phyloP scores from a whole-genome alignment of 2,113 vertebrate species.

The Sphaerodactylus townsendi region DNA sequence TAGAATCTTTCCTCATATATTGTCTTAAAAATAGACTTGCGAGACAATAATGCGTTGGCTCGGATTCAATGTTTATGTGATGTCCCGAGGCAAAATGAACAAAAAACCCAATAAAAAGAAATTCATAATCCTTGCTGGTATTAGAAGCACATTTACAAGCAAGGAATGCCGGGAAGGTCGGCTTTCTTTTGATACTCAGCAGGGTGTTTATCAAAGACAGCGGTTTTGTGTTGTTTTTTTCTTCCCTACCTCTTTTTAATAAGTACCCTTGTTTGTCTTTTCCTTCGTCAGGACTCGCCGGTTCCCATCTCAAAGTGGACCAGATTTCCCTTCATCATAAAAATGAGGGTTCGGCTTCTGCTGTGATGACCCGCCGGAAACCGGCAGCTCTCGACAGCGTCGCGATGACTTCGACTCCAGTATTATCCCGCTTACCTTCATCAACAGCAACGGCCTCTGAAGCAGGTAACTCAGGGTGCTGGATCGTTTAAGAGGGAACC shows the following conservation, averaged over 20 bases:
- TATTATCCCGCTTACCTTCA: slow-evolving; percentile 78
- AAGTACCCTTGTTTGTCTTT: slow-evolving; percentile 30
- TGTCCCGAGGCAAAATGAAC: not conserved
- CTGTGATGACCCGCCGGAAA: slow-evolving; percentile 79
- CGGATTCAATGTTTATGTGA: not conserved
- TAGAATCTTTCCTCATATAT: not conserved
- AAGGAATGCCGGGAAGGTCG: accelerated
- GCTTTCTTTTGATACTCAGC: not conserved
- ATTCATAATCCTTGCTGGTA: not conserved
- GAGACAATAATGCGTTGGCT: not conserved
- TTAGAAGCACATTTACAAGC: not conserved
- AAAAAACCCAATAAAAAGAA: not conserved
- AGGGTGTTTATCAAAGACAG: not conserved
- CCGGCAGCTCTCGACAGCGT: slow-evolving; percentile 71
- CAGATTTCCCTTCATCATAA: slow-evolving; percentile 74
- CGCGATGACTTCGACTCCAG: slow-evolving; percentile 63
- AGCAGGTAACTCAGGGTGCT: slow-evolving; percentile 66
- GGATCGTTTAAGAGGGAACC: too few species aligned
- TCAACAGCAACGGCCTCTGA: slow-evolving; percentile 72
- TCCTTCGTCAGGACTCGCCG: slow-evolving; percentile 69
- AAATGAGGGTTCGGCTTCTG: slow-evolving; percentile 72
- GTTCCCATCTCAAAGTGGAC: slow-evolving; percentile 80
- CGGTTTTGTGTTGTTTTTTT: not conserved
- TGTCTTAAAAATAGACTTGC: slow-evolving; percentile 9
- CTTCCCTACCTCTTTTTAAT: not conserved